Percentiles rank a stretch among this genome's conserved stretches.
These are phyloP conservation scores for Perithous albicinctus DNA, from an alignment of 2,888 invertebrate species.

Conservation along the genomic window DNA sequence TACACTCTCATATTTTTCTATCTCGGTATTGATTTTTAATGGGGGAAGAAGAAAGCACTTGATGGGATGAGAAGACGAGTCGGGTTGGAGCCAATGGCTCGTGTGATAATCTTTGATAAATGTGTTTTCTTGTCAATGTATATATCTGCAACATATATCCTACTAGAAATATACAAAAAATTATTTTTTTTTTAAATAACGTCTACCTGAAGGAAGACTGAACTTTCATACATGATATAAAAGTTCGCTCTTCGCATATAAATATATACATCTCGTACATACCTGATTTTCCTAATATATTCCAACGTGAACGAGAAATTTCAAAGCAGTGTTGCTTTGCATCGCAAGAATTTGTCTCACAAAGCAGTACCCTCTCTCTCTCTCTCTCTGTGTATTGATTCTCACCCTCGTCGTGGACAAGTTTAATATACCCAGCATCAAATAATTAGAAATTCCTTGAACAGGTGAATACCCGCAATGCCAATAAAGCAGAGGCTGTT, in stretches of 20 bases:
- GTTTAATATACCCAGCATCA: constrained; percentile 20
- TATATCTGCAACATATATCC: neutral
- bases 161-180: neutral
- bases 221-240: constrained; percentile 5
- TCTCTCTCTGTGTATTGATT: neutral
- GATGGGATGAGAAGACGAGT: constrained; percentile 28
- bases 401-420: neutral
- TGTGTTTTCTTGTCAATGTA: constrained; percentile 53
- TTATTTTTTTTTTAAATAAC: no score
- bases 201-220: constrained; percentile 26
- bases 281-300: neutral
- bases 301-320: neutral
- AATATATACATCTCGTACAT: neutral
- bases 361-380: neutral
- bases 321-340: neutral
- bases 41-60: constrained; percentile 4
- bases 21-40: constrained; percentile 57
- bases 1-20: constrained; percentile 37
- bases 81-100: constrained; percentile 44
- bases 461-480: constrained; percentile 35
- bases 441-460: constrained; percentile 53
- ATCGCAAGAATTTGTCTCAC: neutral
- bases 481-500: neutral
- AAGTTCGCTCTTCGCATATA: neutral
- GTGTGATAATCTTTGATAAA: constrained; percentile 61